phyloP scores from a whole-genome alignment of 2,113 vertebrate genomes.

The Capra hircus region DNA sequence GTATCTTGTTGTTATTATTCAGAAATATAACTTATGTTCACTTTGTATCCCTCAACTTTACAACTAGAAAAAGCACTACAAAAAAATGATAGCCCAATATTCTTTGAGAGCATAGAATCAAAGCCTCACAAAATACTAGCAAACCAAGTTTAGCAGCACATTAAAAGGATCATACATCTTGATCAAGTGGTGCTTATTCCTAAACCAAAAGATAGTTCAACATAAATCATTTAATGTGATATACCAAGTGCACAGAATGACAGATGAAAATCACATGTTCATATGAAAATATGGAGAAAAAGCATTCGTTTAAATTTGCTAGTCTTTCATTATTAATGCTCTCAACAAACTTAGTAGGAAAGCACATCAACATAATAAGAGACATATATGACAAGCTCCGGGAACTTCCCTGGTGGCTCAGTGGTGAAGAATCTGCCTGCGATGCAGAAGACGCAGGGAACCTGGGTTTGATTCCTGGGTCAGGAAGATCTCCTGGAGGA shows the following conservation, averaged over 20 bases:
- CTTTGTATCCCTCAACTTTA: neutral
- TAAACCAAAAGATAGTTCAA: neutral
- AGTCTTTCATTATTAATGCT: neutral
- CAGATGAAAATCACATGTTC: neutral
- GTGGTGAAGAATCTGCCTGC: neutral
- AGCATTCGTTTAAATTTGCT: neutral
- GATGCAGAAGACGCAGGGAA: fast-evolving
- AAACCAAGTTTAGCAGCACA: neutral
- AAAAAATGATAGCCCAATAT: neutral
- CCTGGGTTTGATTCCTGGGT: neutral
- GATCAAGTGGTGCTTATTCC: neutral
- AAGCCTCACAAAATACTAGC: neutral
- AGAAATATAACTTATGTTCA: neutral
- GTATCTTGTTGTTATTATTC: neutral
- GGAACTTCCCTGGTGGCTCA: neutral
- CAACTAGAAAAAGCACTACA: neutral
- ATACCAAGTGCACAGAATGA: neutral
- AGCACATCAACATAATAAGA: neutral
- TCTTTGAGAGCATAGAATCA: neutral
- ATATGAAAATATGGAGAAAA: neutral
- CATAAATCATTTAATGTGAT: neutral
- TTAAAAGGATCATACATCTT: neutral
- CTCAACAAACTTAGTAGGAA: neutral
- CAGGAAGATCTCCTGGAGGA: neutral
- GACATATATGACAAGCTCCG: neutral